A percentile compares a stretch with the other conserved stretches of the same genome.
These are phyloP conservation scores for Micoletzkya japonica DNA, from an alignment of 2,888 invertebrate species.

Conservation along the genomic window DNA sequence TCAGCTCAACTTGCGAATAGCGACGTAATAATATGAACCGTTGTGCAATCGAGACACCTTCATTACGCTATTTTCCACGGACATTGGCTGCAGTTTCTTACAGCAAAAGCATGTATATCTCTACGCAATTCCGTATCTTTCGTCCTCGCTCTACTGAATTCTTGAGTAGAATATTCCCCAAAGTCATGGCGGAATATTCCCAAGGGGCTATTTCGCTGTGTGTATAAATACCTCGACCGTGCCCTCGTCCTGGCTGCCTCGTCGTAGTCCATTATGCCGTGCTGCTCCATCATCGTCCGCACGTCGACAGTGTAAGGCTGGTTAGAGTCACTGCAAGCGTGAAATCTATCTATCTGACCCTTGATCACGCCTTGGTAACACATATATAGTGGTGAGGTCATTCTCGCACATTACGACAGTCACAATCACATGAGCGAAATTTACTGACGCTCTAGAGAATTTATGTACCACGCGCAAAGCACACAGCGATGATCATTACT, in stretches of 20 bases:
- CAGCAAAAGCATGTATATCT: no score
- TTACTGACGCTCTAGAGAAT: not conserved
- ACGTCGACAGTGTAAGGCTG: slow-evolving; percentile 20
- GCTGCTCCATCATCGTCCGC: slow-evolving; percentile 33
- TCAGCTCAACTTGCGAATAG: no score
- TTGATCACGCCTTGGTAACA: not conserved
- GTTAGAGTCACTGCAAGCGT: slow-evolving; percentile 7
- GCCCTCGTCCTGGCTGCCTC: slow-evolving; percentile 22
- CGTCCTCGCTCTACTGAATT: no score
- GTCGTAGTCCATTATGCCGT: slow-evolving; percentile 44
- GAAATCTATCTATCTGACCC: not conserved
- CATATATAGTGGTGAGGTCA: no score
- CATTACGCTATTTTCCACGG: not conserved
- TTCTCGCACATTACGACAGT: no score
- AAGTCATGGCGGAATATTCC: not conserved
- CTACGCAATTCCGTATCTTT: no score
- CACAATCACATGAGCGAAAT: no score
- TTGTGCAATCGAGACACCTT: no score
- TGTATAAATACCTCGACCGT: slow-evolving; percentile 23
- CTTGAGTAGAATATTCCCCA: no score
- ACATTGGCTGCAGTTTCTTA: not conserved
- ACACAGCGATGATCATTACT: not conserved
- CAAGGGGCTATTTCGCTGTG: not conserved
- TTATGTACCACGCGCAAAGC: not conserved
- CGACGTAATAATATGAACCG: no score